Evolutionary conservation across 2,888 invertebrate genomes (phyloP), one percentile per base, ranked within the genome.

Genomic region (Buathra laborator): DNA sequence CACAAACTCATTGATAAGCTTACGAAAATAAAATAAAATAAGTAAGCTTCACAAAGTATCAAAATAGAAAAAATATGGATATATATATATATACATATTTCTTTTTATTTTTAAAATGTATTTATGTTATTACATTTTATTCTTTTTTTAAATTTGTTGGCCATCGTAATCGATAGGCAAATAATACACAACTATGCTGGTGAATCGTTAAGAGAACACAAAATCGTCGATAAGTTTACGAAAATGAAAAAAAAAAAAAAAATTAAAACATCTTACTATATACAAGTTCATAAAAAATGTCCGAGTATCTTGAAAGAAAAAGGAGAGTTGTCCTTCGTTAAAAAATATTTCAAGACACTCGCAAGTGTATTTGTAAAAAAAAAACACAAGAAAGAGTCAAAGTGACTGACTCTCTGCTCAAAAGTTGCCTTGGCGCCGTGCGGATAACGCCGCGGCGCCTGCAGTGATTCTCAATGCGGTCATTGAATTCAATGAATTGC

Each of bases 391-490:
- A 24, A 77, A 76, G 24, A 46, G 66, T 24, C 75, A 64, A 32
- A 32, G 66, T n/a, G 53, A 74, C 51, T 44, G 71, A 64, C 66
- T 66, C 76, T 70, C 66, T 66, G n/a, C 56, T 78, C 80, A 83
- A 80, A 75, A 64, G 67, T 74, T 77, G 78, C 19, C 80, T 59
- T 82, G 76, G 81, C 81, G 78, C 83, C 70, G 48, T 43, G 81
- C 72, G 66, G 70, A 76, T 76, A 83, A 83, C 79, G 19, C 51
- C 44, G 81, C 68, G 87, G 87, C 86, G 86, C 86, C 86, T 86
- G 51, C 87, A 85, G 85, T 81, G 85, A 74, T 81, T 86, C 82
- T 86, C 86, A 81, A 71, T 80, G 74, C 80, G 77, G 77, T 78
- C 62, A 68, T 78, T 83, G 74, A 68, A 83, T 78, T 74, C 62